Evolutionary conservation across 2,888 invertebrate species (phyloP), one percentile per base, ranked within the genome.

Genomic region (Drosophila nr. fundita): DNA sequence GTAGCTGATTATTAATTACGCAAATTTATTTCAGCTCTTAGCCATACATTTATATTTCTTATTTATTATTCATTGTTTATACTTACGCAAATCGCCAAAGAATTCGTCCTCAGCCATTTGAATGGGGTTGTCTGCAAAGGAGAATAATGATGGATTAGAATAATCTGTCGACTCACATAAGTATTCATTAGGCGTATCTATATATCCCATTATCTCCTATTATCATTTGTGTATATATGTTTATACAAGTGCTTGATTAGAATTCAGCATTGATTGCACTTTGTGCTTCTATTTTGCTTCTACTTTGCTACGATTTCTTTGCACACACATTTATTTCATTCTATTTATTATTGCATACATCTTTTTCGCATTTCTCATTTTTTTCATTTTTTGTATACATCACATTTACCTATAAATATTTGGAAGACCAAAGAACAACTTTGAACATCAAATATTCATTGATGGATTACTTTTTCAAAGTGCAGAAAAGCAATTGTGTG

Each of bases 41-140:
- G 60, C 38, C 32, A 40, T 27, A 49, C 24, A 24, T 24, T 45
- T 4, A 24, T 45, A 24, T 45, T 24, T 45, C 24, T 15, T 2
- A 45, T 45, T 45, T 24, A 24, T 15, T 15, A 15, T 45, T 45
- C 18, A 24, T 45, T 24, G 15, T 32, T 53, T 58, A 71, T 87
- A 85, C 87, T 67, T 78, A 87, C 87, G 68, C 68, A 83, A 57
- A 76, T 85, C 83, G 67, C 57, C 75, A 59, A 81, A 72, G 63
- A 65, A 42, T 60, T 85, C 80, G 62, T 86, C 87, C 68, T 89
- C 83, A 27, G 76, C 80, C 89, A 89, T 80, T 85, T 72, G 75
- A 68, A 70, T 69, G 71, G 63, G 80, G 73, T 85, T 80, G 78
- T 77, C 87, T 89, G 78, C 45, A 76, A 89, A 77, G 58, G n/a